These are phyloP conservation scores for Drosophila insularis DNA, from an alignment of 1,140 invertebrate genomes.

Conservation along the genomic window DNA sequence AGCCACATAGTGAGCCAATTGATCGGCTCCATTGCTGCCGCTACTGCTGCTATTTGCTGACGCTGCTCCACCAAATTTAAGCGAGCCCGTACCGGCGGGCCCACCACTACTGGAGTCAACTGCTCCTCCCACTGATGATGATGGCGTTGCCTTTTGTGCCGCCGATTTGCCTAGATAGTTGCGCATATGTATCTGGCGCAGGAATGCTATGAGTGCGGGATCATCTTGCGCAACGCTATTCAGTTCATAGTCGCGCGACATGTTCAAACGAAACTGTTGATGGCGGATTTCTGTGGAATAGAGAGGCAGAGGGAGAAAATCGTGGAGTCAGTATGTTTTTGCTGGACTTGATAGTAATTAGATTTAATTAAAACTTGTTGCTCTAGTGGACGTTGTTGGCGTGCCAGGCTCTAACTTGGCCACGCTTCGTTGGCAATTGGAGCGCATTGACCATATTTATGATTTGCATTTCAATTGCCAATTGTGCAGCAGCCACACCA, in stretches of 20 bases:
- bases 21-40: slow-evolving; percentile 67
- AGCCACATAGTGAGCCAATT: slow-evolving; percentile 83
- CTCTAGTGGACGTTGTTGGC: slow-evolving; percentile 70
- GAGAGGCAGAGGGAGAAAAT: slow-evolving; percentile 7
- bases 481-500: background rate
- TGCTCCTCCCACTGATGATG: background rate
- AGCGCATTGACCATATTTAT: slow-evolving; percentile 62
- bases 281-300: slow-evolving; percentile 84
- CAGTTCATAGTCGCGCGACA: slow-evolving; percentile 89
- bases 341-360: slow-evolving; percentile 52
- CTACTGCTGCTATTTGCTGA: slow-evolving; percentile 64
- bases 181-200: slow-evolving; percentile 86
- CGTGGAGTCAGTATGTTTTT: slow-evolving; percentile 9
- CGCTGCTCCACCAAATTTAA: slow-evolving; percentile 59
- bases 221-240: slow-evolving; percentile 88
- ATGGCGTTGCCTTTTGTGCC: slow-evolving; percentile 33
- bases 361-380: slow-evolving; percentile 77
- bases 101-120: slow-evolving; percentile 20
- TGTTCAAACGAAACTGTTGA: slow-evolving; percentile 87
- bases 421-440: slow-evolving; percentile 60
- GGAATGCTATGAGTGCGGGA: slow-evolving; percentile 88
- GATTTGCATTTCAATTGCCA: slow-evolving; percentile 64
- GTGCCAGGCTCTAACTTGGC: slow-evolving; percentile 56
- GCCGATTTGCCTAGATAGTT: slow-evolving; percentile 67
- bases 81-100: slow-evolving; percentile 30